Base-by-base conservation (phyloP, 2,888 invertebrate genomes). In the Labia minor region DNA sequence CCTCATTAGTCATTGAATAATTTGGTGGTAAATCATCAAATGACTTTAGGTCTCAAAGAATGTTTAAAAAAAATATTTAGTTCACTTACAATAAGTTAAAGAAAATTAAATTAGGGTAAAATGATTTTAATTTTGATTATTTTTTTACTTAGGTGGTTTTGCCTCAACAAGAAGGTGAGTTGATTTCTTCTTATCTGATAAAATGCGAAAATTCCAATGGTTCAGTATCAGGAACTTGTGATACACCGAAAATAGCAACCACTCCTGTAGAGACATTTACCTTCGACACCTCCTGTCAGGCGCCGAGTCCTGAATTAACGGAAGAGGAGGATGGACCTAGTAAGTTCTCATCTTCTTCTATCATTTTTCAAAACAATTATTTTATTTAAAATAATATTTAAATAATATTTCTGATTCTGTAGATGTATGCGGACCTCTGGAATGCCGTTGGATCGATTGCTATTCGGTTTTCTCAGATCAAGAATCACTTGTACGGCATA, bases 361-460 rank as follows among this genome's bases (percentile, higher is more conserved):
- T n/a, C n/a, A n/a, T n/a, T n/a, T n/a, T n/a, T n/a, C n/a, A n/a
- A n/a, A n/a, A n/a, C n/a, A n/a, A n/a, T n/a, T n/a, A n/a, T n/a
- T n/a, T n/a, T n/a, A n/a, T n/a, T n/a, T n/a, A n/a, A n/a, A n/a
- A n/a, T n/a, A n/a, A n/a, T n/a, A n/a, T n/a, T n/a, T n/a, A n/a
- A n/a, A n/a, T n/a, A n/a, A n/a, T n/a, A n/a, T n/a, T n/a, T n/a
- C n/a, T n/a, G n/a, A n/a, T n/a, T n/a, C n/a, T n/a, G n/a, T n/a
- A n/a, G n/a, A n/a, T n/a, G n/a, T n/a, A n/a, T n/a, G n/a, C n/a
- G 70, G 69, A 62, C 63, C 68, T 10, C 67, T 74, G 21, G 73
- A 80, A 71, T 96, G 96, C 76, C 85, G 87, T 72, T 96, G 96
- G 96, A 86, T 88, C 69, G 87, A 88, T 68, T 96, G 96, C 76